These are phyloP conservation scores for Cepaea nemoralis DNA, from an alignment of 1,140 invertebrate genomes.

Conservation along the genomic window DNA sequence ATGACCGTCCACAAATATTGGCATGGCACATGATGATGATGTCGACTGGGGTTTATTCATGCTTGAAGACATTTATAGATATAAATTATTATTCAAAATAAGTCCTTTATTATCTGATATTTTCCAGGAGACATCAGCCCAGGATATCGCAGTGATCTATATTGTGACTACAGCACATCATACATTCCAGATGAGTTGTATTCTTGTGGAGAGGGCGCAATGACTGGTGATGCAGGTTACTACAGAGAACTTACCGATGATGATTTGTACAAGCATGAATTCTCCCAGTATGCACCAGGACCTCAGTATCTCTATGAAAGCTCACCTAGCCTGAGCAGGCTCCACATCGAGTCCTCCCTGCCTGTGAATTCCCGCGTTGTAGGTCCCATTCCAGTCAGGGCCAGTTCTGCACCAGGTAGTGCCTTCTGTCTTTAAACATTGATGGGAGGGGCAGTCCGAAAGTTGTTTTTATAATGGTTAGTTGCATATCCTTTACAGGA, in stretches of 20 bases:
- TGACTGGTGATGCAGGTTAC: conserved; percentile 17
- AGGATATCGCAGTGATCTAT: not conserved
- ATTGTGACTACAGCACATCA: not conserved
- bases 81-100: no score
- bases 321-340: conserved; percentile 58
- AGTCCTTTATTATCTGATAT: not conserved
- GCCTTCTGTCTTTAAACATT: no score
- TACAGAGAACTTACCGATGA: not conserved
- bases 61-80: no score
- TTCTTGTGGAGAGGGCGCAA: not conserved
- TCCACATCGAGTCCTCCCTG: conserved; percentile 44
- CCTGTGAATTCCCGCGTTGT: conserved; percentile 47
- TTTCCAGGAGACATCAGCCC: not conserved
- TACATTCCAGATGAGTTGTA: not conserved
- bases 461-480: no score
- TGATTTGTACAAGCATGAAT: not conserved
- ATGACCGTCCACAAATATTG: no score
- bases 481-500: no score
- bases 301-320: conserved; percentile 58
- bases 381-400: conserved; percentile 48
- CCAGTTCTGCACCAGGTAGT: conserved; percentile 66
- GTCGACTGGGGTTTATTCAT: no score
- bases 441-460: no score
- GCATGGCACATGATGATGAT: no score
- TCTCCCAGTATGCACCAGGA: not conserved